phyloP scores from a whole-genome alignment of 1,140 invertebrate species.

The Hylaeus anthracinus region DNA sequence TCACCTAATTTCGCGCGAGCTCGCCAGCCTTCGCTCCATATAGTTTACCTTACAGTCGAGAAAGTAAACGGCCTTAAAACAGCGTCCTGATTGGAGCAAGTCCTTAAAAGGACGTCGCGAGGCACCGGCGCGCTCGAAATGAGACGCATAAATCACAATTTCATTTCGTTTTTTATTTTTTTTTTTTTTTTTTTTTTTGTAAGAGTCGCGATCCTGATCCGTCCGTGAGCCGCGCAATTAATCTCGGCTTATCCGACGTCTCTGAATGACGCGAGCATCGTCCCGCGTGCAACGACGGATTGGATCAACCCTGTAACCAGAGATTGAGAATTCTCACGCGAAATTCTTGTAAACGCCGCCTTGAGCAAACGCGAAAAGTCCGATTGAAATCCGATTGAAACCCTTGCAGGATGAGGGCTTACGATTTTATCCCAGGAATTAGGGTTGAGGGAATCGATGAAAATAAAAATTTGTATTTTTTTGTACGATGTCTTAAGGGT shows the following conservation, averaged over 20 bases:
- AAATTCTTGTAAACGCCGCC: neutral
- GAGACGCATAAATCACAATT: constrained; percentile 51
- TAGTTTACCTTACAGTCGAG: constrained; percentile 17
- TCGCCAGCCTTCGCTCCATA: neutral
- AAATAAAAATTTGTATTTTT: too few species aligned
- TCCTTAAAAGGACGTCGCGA: constrained; percentile 30
- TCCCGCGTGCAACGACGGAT: too few species aligned
- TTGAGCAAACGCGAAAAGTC: constrained; percentile 19
- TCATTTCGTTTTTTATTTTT: constrained; percentile 28
- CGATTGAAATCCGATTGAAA: neutral
- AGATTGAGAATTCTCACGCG: neutral
- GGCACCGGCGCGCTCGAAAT: constrained; percentile 8
- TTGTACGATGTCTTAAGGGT: too few species aligned
- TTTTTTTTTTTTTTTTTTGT: too few species aligned
- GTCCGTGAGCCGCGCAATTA: constrained; percentile 38
- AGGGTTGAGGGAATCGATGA: too few species aligned
- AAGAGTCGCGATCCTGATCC: constrained; percentile 40
- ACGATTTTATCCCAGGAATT: too few species aligned
- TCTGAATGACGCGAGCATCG: neutral
- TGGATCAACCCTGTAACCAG: too few species aligned
- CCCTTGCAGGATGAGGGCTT: too few species aligned
- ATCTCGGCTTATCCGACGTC: constrained; percentile 36
- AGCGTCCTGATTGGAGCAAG: constrained; percentile 4
- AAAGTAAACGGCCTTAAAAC: constrained; percentile 47
- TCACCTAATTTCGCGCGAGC: constrained; percentile 24